phyloP scores from a whole-genome alignment of 2,113 vertebrate genomes.

The Actinemys pallida region DNA sequence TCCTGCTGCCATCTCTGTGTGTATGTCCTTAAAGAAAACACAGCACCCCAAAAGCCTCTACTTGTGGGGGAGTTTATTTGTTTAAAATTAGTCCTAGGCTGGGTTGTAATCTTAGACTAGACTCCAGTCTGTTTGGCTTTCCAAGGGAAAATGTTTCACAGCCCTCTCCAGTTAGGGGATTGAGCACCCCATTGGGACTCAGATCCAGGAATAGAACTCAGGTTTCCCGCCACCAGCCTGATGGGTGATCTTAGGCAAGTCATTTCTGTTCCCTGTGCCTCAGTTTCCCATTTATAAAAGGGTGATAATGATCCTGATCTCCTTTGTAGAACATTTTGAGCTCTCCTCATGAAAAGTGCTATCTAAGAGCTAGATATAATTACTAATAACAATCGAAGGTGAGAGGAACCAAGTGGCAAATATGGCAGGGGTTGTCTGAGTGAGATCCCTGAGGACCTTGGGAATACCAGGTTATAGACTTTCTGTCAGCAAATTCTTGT shows the following conservation, averaged over 20 bases:
- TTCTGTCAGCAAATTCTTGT: not conserved
- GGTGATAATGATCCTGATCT: not conserved
- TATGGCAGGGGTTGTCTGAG: not conserved
- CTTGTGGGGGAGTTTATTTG: not conserved
- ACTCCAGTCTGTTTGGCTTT: not conserved
- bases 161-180: not conserved
- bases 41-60: not conserved
- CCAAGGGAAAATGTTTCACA: not conserved
- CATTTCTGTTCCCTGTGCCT: not conserved
- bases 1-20: not conserved
- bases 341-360: rapidly evolving
- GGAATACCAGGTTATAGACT: not conserved
- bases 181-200: not conserved
- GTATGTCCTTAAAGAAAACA: not conserved
- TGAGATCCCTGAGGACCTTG: not conserved
- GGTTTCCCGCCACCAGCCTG: not conserved
- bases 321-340: rapidly evolving
- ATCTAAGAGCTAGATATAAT: not conserved
- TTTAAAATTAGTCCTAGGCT: constrained; percentile 18
- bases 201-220: not conserved
- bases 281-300: not conserved
- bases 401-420: not conserved
- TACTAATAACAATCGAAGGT: not conserved
- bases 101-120: constrained; percentile 17
- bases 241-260: not conserved